A percentile compares a stretch with the other conserved stretches of the same genome.
Evolutionary conservation across 1,140 invertebrate genomes (phyloP).

Genomic region (Diorhabda carinulata): DNA sequence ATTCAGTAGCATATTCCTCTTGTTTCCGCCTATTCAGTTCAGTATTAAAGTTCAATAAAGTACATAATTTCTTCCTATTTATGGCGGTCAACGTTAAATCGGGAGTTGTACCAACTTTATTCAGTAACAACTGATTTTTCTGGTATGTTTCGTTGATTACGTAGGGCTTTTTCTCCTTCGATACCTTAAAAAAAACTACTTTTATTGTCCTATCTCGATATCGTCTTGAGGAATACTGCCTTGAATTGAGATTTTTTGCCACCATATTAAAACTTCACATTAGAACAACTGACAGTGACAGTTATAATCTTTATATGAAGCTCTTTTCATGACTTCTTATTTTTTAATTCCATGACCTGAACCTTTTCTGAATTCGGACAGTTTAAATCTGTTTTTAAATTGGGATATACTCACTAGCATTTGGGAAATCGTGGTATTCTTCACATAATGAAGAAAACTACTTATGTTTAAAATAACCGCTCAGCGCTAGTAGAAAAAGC

Average conservation of each 20-base stretch:
- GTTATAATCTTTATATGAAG: too few relatives aligned
- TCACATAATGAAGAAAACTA: too few relatives aligned
- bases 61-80: slow-evolving; percentile 10
- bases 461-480: too few relatives aligned
- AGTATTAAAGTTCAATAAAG: slow-evolving; percentile 20
- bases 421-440: too few relatives aligned
- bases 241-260: neutral
- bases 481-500: too few relatives aligned
- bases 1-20: slow-evolving; percentile 27
- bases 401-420: too few relatives aligned
- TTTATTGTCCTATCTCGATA: neutral
- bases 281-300: too few relatives aligned
- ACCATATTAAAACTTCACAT: slow-evolving; percentile 2
- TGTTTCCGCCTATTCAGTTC: slow-evolving; percentile 20
- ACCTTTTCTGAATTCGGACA: too few relatives aligned
- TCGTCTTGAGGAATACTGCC: neutral
- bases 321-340: too few relatives aligned
- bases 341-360: too few relatives aligned
- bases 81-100: neutral
- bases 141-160: neutral
- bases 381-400: too few relatives aligned
- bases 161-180: neutral
- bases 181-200: neutral
- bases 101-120: too few relatives aligned
- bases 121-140: neutral